phyloP scores from a whole-genome alignment of 2,113 vertebrate species.

The Dasyornis broadbenti region DNA sequence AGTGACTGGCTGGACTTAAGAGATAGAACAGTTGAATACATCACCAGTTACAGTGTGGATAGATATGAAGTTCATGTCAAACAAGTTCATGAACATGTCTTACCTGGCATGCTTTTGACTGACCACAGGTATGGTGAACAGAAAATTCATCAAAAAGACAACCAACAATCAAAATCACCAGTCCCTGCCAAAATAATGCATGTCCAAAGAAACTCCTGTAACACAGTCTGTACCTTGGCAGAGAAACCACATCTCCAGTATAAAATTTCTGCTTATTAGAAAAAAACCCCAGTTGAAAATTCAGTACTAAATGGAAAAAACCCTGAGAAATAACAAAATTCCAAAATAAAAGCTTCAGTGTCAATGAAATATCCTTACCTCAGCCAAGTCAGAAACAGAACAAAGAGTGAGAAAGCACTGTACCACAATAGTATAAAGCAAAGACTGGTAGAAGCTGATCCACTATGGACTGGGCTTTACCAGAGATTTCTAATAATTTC shows the following conservation, averaged over 20 bases:
- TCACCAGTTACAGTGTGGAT: background rate
- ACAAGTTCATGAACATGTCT: background rate
- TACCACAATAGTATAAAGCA: background rate
- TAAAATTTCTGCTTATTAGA: background rate
- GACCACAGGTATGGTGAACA: background rate
- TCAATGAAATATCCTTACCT: background rate
- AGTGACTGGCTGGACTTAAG: background rate
- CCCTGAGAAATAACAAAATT: background rate
- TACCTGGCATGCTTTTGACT: background rate
- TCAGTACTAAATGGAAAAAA: background rate
- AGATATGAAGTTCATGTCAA: background rate
- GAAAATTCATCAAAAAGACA: background rate
- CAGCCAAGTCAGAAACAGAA: background rate
- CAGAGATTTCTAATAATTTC: background rate
- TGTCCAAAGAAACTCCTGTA: rapidly evolving
- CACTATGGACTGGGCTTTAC: background rate
- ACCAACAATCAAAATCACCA: background rate
- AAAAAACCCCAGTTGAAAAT: background rate
- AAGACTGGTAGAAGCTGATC: background rate
- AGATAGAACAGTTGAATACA: background rate
- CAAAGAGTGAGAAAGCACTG: background rate
- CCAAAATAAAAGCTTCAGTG: background rate
- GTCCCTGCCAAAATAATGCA: background rate
- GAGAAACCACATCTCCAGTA: background rate
- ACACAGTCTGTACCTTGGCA: background rate